Conservation (phyloP, 2,113 vertebrate genomes). For the Cyprinodon variegatus region DNA sequence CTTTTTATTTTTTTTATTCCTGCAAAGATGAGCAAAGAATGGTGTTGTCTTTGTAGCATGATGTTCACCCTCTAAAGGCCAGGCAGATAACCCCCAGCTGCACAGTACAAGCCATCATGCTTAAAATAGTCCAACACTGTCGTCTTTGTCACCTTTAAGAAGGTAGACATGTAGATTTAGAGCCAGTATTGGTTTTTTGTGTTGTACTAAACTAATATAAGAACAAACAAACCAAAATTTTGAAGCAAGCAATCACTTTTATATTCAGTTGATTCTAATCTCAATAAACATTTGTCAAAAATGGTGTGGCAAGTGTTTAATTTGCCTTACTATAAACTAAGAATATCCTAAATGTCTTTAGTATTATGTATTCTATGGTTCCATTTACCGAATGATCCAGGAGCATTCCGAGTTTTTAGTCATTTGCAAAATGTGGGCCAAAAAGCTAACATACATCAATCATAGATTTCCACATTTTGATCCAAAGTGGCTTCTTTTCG, state of each 20-base stretch:
- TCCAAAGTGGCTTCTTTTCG: too few relatives aligned
- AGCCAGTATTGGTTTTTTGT: slow-evolving; percentile 29
- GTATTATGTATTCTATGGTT: neutral
- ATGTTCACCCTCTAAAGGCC: slow-evolving; percentile 39
- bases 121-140: slow-evolving; percentile 5
- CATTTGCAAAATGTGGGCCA: neutral
- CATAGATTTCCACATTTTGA: too few relatives aligned
- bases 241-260: neutral
- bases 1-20: slow-evolving; percentile 30
- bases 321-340: slow-evolving; percentile 11
- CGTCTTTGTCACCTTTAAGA: slow-evolving; percentile 34
- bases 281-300: slow-evolving; percentile 30
- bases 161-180: slow-evolving; percentile 28
- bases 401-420: neutral
- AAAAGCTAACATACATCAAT: too few relatives aligned
- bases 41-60: slow-evolving; percentile 23
- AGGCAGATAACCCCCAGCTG: slow-evolving; percentile 46
- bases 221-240: neutral
- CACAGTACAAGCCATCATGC: slow-evolving; percentile 17
- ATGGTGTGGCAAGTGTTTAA: neutral
- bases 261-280: neutral
- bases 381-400: neutral
- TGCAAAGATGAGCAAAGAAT: slow-evolving; percentile 30
- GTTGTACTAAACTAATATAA: neutral
- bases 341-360: neutral